Conservation (phyloP, 2,888 invertebrate genomes). For the Epirrita christyi region DNA sequence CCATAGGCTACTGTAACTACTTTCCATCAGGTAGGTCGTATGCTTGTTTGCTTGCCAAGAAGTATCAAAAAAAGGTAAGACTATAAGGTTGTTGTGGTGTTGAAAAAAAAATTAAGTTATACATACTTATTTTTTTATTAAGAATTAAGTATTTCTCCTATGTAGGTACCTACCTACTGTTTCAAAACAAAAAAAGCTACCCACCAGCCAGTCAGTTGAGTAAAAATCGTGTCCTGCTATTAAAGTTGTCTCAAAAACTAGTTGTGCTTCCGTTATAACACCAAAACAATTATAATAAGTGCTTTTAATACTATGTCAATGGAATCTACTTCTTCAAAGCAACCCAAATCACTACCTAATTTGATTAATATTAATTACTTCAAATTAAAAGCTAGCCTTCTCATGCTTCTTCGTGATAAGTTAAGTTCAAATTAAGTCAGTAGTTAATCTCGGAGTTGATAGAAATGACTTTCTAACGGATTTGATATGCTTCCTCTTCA, state of each 20-base stretch:
- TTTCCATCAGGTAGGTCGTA: too few species aligned
- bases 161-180: too few species aligned
- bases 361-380: constrained; percentile 28
- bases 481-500: constrained; percentile 4
- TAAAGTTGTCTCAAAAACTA: constrained; percentile 9
- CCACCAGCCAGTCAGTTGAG: too few species aligned
- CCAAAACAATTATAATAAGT: constrained; percentile 1
- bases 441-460: constrained; percentile 24
- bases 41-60: too few species aligned
- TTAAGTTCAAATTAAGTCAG: constrained; percentile 21
- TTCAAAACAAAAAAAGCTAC: too few species aligned
- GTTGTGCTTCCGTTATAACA: constrained; percentile 18
- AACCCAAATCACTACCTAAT: constrained; percentile 10
- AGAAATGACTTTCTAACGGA: constrained; percentile 24
- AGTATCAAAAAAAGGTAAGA: too few species aligned
- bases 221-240: background rate
- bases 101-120: too few species aligned
- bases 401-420: constrained; percentile 21
- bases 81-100: too few species aligned
- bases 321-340: constrained; percentile 10
- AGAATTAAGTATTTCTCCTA: too few species aligned
- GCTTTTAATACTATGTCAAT: constrained; percentile 7
- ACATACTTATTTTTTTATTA: too few species aligned
- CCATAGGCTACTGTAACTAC: too few species aligned
- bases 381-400: constrained; percentile 19